Evolutionary conservation across 2,888 invertebrate species (phyloP), one percentile per base, ranked within the genome.

Genomic region (Patella depressa): DNA sequence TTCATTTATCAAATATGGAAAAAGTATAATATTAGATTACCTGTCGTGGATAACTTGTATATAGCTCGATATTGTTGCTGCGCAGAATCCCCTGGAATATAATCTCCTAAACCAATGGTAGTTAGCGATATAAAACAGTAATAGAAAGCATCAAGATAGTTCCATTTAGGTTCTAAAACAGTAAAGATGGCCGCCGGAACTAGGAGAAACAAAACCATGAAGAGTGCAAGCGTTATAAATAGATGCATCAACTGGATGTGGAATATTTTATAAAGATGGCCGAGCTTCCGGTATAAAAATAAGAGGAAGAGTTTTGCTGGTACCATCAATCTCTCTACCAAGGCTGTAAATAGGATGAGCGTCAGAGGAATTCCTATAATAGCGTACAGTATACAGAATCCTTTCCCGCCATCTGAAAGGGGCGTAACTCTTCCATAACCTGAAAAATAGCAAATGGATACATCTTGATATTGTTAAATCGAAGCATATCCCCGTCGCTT

Each of bases 391-490:
- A 97, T 96, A 92, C 96, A 96, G 93, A 97, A 97, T 77, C 96
- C 92, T 92, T 97, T 97, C 53, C 97, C 97, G 0, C 94, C 95
- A 91, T 95, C 94, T 73, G 96, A 96, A 19, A 96, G 93, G 0
- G 97, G 97, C 0, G 96, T 96, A 75, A 97, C 96, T 91, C 96
- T 96, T 9, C 97, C 97, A 92, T 97, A 97, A 75, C 97, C 96
- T 96, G 92, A 9, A 82, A 82, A 59, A 34, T 74, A 65, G 69
- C 45, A 45, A 45, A 45, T 45, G 7, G 45, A 45, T 45, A 45
- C 45, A 65, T 12, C 11, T n/a, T 65, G 19, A 19, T 12, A 19
- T 65, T 12, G 45, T 9, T 45, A 9, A 45, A 45, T 45, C 45
- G 5, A 7, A 9, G 9, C 7, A 45, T 7, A 9, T 45, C 45